A percentile compares a stretch with the other conserved stretches of the same genome.
These are phyloP conservation scores for Cygnus atratus DNA, from an alignment of 2,113 vertebrate genomes.

Conservation along the genomic window DNA sequence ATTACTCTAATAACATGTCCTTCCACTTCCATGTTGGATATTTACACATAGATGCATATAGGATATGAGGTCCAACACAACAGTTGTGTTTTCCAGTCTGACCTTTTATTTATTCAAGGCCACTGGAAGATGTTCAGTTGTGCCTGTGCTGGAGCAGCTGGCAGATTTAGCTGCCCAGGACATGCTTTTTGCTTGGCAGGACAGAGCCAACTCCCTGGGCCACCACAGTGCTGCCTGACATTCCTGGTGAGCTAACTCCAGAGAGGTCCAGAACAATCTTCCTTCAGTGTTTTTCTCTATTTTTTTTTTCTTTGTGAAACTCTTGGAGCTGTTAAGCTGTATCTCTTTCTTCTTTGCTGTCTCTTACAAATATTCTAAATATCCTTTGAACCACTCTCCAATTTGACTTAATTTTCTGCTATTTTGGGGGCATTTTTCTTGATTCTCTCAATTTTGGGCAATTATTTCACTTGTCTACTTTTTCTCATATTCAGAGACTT, in stretches of 20 bases:
- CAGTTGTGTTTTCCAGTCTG: neutral
- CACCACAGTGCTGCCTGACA: neutral
- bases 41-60: neutral
- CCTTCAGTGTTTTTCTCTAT: neutral
- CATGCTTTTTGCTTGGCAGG: neutral
- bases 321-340: neutral
- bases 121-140: too few relatives aligned
- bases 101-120: neutral
- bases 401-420: neutral
- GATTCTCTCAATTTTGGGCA: neutral
- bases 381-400: neutral
- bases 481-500: neutral
- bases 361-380: neutral
- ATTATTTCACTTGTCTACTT: neutral
- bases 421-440: rapidly evolving
- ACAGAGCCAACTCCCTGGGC: neutral
- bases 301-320: neutral
- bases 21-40: neutral
- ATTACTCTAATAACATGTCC: neutral
- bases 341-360: neutral
- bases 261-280: neutral
- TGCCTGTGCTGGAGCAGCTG: neutral
- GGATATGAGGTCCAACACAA: neutral
- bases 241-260: neutral
- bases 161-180: neutral